These are phyloP conservation scores for Python bivittatus DNA, from an alignment of 2,113 vertebrate genomes.

Conservation along the genomic window DNA sequence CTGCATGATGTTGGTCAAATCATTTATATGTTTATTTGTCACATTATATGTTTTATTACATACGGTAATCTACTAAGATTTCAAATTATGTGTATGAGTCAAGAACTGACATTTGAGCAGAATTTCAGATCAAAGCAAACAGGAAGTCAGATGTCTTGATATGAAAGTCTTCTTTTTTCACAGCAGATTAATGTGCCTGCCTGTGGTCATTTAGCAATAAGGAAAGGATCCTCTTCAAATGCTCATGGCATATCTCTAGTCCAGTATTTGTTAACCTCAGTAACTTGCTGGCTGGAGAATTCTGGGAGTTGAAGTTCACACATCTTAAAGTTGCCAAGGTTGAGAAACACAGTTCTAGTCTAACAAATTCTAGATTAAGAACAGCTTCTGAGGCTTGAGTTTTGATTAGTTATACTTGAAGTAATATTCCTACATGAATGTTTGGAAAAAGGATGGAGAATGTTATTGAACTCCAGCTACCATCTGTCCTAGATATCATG, in stretches of 20 bases:
- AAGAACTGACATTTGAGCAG: neutral
- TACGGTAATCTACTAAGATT: neutral
- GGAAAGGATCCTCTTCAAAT: neutral
- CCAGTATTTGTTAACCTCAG: neutral
- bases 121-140: neutral
- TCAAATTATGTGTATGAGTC: neutral
- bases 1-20: neutral
- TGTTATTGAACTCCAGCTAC: neutral
- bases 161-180: neutral
- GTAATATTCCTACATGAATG: neutral
- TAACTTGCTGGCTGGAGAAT: neutral
- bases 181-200: neutral
- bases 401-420: neutral
- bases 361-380: neutral
- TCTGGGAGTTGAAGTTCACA: neutral
- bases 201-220: neutral
- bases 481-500: neutral
- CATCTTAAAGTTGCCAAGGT: neutral
- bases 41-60: neutral
- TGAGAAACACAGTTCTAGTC: neutral
- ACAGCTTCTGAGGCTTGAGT: neutral
- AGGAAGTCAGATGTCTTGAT: neutral
- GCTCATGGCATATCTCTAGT: neutral
- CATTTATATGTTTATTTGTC: neutral
- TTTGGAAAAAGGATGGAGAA: neutral